Conservation (phyloP, 2,797 vertebrate genomes). For the Orestias chungarensis region DNA sequence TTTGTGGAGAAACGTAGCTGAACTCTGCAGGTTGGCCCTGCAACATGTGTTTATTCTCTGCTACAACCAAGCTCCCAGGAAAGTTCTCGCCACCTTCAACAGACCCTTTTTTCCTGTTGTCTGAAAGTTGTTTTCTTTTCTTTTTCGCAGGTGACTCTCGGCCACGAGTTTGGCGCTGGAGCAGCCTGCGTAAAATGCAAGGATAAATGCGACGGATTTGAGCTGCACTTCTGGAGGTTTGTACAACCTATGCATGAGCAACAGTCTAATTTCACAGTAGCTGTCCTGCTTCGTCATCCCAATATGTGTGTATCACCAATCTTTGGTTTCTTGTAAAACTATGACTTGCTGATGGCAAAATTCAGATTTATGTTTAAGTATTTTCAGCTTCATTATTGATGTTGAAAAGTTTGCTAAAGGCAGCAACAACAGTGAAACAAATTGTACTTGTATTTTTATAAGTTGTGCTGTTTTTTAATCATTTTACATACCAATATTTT, state of each 20-base stretch:
- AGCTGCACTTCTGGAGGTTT: slow-evolving; percentile 99
- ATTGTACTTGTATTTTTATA: background rate
- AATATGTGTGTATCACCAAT: background rate
- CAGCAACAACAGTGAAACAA: background rate
- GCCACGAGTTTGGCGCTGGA: slow-evolving; percentile 95
- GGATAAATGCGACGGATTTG: slow-evolving; percentile 97
- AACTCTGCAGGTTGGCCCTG: background rate
- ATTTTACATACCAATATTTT: background rate
- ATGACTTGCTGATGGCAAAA: no score
- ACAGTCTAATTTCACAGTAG: background rate
- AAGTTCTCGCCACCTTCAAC: background rate
- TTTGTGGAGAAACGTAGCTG: no score
- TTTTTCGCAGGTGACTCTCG: slow-evolving; percentile 89
- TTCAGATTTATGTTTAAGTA: no score
- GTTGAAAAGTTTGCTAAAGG: background rate
- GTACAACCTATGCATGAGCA: slow-evolving; percentile 35
- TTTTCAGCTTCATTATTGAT: background rate
- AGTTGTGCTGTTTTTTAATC: no score
- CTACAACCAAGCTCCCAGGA: background rate
- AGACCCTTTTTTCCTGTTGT: background rate
- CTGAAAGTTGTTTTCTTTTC: background rate
- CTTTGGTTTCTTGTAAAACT: background rate
- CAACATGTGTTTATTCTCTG: background rate
- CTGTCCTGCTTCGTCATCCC: background rate
- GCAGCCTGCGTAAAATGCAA: slow-evolving; percentile 95